phyloP scores from a whole-genome alignment of 53 echinoderm and acorn worm species.

The Apostichopus leukothele region DNA sequence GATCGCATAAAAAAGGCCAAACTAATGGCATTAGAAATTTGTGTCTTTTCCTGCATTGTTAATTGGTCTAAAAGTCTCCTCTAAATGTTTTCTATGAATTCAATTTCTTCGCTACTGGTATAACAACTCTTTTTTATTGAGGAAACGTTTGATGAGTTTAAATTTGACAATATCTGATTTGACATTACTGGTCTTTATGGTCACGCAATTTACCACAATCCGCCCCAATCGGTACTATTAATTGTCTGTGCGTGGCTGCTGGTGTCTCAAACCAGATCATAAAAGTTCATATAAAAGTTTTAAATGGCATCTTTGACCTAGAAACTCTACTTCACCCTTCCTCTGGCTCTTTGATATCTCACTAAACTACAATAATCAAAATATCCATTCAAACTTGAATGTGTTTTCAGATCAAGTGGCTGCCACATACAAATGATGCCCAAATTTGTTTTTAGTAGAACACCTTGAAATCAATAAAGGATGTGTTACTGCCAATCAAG shows the following conservation, averaged over 20 bases:
- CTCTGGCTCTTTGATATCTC: conserved; percentile 1
- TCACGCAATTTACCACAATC: conserved; percentile 1
- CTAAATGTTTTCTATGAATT: background rate
- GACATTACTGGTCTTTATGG: conserved; percentile 19
- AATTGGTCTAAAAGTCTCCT: too few relatives aligned
- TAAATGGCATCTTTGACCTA: conserved; percentile 39
- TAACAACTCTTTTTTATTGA: background rate
- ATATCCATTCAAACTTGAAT: conserved; percentile 6
- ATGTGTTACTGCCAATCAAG: conserved; percentile 15
- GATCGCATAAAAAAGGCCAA: too few relatives aligned
- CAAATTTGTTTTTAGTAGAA: conserved; percentile 28
- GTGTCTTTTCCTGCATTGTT: too few relatives aligned
- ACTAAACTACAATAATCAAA: background rate
- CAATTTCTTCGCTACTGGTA: background rate
- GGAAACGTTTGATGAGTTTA: background rate
- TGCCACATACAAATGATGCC: conserved; percentile 4
- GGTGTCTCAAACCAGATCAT: conserved; percentile 18
- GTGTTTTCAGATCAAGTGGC: conserved; percentile 9
- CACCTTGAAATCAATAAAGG: conserved; percentile 39
- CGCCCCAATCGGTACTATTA: background rate
- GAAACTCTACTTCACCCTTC: conserved; percentile 12
- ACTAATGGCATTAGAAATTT: too few relatives aligned
- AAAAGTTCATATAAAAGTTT: conserved; percentile 5
- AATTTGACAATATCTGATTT: background rate
- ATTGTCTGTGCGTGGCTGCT: conserved; percentile 14